Evolutionary conservation across 2,113 vertebrate species (phyloP).

Genomic region (Leiothrix lutea): DNA sequence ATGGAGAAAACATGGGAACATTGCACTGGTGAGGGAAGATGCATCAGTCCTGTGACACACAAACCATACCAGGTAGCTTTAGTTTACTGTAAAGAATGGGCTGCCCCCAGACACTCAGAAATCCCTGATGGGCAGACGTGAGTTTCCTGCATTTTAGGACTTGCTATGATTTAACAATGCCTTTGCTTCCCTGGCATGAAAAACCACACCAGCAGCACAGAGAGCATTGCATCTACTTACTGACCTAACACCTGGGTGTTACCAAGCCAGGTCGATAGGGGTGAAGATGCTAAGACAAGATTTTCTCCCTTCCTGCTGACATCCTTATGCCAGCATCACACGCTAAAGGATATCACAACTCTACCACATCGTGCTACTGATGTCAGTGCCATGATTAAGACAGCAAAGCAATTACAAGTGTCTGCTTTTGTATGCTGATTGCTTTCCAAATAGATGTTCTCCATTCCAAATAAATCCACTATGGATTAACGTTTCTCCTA

Average conservation of each 20-base stretch:
- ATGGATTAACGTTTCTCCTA: slow-evolving; percentile 38
- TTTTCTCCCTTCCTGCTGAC: not conserved
- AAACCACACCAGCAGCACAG: not conserved
- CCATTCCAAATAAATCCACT: slow-evolving; percentile 34
- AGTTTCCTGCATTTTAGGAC: not conserved
- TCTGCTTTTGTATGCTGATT: slow-evolving; percentile 38
- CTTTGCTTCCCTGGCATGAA: not conserved
- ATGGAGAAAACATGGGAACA: not conserved
- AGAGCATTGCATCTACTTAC: not conserved
- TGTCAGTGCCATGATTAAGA: slow-evolving; percentile 28
- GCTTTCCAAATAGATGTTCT: slow-evolving; percentile 45
- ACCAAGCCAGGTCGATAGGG: not conserved
- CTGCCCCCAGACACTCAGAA: not conserved
- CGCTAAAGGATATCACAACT: not conserved
- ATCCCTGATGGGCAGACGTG: not conserved
- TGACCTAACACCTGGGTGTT: not conserved
- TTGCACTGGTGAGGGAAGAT: not conserved
- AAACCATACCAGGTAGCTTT: not conserved
- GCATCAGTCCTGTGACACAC: not conserved
- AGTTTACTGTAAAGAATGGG: not conserved
- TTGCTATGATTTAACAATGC: not conserved
- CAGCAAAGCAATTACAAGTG: slow-evolving; percentile 40
- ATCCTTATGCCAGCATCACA: not conserved
- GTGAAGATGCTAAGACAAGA: not conserved
- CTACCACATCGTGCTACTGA: not conserved